Percentiles rank a stretch among this genome's conserved stretches.
Conservation (phyloP, 2,797 vertebrate species). For the Peromyscus nudipes region DNA sequence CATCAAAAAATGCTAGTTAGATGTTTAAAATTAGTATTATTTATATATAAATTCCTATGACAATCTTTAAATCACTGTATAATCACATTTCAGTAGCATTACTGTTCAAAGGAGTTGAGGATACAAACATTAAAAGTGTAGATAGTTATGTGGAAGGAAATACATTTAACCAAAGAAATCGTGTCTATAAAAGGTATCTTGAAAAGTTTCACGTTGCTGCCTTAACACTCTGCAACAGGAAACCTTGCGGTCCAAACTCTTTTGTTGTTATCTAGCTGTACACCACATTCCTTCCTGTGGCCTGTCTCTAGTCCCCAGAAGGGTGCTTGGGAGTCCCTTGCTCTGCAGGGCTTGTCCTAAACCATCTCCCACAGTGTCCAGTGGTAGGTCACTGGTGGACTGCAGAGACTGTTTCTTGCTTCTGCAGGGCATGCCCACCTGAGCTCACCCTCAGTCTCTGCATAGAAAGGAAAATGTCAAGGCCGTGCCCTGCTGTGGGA, state of each 20-base stretch:
- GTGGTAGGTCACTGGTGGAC: background rate
- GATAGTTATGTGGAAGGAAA: background rate
- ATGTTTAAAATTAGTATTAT: conserved; percentile 46
- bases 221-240: background rate
- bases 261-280: background rate
- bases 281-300: background rate
- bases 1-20: conserved; percentile 29
- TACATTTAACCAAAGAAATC: conserved; percentile 10
- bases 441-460: background rate
- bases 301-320: background rate
- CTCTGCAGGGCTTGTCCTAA: background rate
- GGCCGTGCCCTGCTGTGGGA: background rate
- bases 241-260: background rate
- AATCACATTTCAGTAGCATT: conserved; percentile 18
- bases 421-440: background rate
- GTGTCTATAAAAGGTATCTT: conserved; percentile 11
- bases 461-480: background rate
- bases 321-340: background rate
- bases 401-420: background rate
- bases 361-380: background rate
- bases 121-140: conserved; percentile 28
- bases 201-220: background rate
- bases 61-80: background rate
- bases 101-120: background rate
- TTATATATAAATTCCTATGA: background rate